Evolutionary conservation across 2,113 vertebrate species (phyloP), one percentile per base, ranked within the genome.

Genomic region (Myxocyprinus asiaticus): DNA sequence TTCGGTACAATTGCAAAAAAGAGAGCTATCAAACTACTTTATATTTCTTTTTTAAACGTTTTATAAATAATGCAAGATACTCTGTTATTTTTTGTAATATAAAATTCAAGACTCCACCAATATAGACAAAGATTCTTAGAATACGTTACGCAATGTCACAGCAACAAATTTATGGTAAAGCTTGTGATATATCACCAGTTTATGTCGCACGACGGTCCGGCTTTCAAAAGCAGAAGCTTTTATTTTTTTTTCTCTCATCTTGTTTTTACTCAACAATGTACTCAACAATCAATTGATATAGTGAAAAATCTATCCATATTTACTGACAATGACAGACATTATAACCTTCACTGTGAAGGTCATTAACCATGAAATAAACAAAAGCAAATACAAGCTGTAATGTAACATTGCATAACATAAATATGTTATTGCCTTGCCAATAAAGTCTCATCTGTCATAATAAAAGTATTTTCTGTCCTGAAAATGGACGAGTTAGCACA

Each of bases 1-100:
- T 97, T 96, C 94, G 97, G 96, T 97, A 96, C 97, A 96, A 92
- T 95, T 96, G 96, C 95, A 96, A 96, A 96, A 93, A 86, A 92
- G 86, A 91, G 86, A 91, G 94, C 95, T 95, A 96, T 96, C 95
- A 97, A 96, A 96, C 94, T 93, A 90, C 89, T 90, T 89, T 92
- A 90, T 85, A 86, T 83, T 72, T 77, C 50, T 93, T 88, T 82
- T 88, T 86, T 80, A 84, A 91, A 83, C 76, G 89, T 82, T 90
- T 95, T 97, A 97, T 96, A 98, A 97, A 97, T 94, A 95, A 96
- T 94, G 94, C 94, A 93, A 95, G 94, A 94, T 95, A 96, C 92
- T 95, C 93, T 94, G 87, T 91, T 83, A 83, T 94, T 63, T 73
- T 69, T 80, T 78, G 63, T 68, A 4, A 59, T 97, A 98, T 95